Base-by-base conservation (phyloP, 2,113 vertebrate species). In the Zapornia atra region DNA sequence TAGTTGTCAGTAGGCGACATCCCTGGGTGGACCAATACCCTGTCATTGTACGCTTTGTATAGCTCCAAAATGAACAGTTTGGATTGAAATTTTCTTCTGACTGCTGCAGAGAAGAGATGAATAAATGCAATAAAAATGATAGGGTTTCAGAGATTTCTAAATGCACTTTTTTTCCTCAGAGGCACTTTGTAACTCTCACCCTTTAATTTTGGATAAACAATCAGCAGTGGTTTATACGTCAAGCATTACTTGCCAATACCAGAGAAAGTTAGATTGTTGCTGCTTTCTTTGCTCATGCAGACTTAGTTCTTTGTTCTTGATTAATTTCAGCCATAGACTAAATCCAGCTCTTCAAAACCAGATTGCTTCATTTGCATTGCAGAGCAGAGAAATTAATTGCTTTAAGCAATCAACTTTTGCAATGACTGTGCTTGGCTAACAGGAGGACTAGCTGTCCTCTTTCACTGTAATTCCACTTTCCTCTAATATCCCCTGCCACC, bases 21-120 rank as follows among this genome's bases (percentile, higher is more conserved):
- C 99, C 99, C 97, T 99, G 99, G 6, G 99, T 99, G 28, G 99
- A 99, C 99, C 99, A 99, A 96, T 98, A 99, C 19, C 99, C 99
- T 3, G 98, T 99, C 99, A 99, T 99, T 26, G 98, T 99, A 72
- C 98, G 98, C 95, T 99, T 99, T 24, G 99, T 99, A 95, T 99
- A 99, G 95, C 99, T 99, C 99, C 99, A 99, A 97, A 99, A 99
- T 0, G 99, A 99, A 98, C 99, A 99, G 97, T 99, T 99, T 10
- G 99, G 99, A 97, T 99, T 99, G 98, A 99, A 99, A 98, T 99
- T 99, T 97, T 99, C 99, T 94, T 99, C 98, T 8, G 99, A 99
- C 88, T 99, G 99, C 99, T 99, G 98, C 12, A 86, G 59, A 51
- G 20, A 83, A 96, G 76, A 92, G 81, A 92, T 79, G 77, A 94